Percentiles rank a stretch among this genome's conserved stretches.
phyloP scores from a whole-genome alignment of 53 echinoderm and acorn worm genomes.

The Stichopus horrens region DNA sequence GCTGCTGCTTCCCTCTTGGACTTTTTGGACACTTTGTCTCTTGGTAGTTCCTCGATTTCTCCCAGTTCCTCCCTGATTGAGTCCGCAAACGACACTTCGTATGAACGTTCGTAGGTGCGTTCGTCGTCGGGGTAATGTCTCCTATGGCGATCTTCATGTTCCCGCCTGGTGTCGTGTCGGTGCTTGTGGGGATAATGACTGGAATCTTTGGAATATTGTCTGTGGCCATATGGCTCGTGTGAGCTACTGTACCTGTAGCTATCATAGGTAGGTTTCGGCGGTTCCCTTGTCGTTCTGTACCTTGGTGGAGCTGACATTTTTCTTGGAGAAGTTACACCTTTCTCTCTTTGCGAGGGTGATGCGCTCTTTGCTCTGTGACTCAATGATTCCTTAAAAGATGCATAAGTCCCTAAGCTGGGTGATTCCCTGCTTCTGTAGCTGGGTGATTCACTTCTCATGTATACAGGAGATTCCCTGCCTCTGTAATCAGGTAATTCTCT shows the following conservation, averaged over 20 bases:
- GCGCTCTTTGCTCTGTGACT: slow-evolving; percentile 12
- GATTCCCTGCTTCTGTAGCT: slow-evolving; percentile 29
- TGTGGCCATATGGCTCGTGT: slow-evolving; percentile 3
- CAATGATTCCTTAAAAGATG: slow-evolving; percentile 23
- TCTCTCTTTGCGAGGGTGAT: slow-evolving; percentile 7
- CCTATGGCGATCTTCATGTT: slow-evolving; percentile 22
- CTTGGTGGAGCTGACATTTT: slow-evolving; percentile 37
- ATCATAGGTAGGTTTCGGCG: slow-evolving; percentile 7
- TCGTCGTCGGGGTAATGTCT: slow-evolving; percentile 22
- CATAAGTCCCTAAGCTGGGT: slow-evolving; percentile 17
- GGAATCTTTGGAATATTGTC: slow-evolving; percentile 25
- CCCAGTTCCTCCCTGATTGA: slow-evolving; percentile 38
- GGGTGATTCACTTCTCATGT: slow-evolving; percentile 32
- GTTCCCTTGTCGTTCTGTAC: slow-evolving; percentile 36
- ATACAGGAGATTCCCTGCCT: slow-evolving; percentile 26
- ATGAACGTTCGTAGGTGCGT: slow-evolving; percentile 19
- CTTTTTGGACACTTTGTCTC: slow-evolving; percentile 52
- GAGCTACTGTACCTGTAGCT: slow-evolving; percentile 22
- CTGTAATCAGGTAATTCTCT: slow-evolving; percentile 38
- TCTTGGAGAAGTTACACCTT: not conserved
- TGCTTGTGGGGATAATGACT: slow-evolving; percentile 27
- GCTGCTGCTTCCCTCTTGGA: slow-evolving; percentile 59
- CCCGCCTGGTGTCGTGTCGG: slow-evolving; percentile 1
- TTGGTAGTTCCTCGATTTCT: slow-evolving; percentile 53
- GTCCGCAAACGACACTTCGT: slow-evolving; percentile 39